phyloP scores from a whole-genome alignment of 1,140 invertebrate genomes.

The Drosophila arizonae region DNA sequence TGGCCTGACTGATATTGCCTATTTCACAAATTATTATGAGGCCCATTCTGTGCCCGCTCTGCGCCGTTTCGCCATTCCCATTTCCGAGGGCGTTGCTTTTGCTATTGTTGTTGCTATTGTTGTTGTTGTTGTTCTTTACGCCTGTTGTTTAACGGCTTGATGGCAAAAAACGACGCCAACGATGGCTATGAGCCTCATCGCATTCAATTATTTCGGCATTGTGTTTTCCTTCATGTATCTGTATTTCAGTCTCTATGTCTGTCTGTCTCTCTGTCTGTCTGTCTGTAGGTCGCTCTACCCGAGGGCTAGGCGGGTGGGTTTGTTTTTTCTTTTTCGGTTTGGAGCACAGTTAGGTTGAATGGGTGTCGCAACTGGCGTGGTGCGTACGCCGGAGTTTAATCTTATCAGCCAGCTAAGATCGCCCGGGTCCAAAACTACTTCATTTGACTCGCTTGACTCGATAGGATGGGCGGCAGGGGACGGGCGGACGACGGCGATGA shows the following conservation, averaged over 20 bases:
- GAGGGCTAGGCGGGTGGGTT: conserved; percentile 20
- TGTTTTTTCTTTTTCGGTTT: background rate
- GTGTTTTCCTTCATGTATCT: conserved; percentile 51
- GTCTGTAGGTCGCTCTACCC: conserved; percentile 3
- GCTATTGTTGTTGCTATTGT: conserved; percentile 42
- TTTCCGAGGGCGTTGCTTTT: conserved; percentile 34
- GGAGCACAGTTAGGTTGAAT: conserved; percentile 34
- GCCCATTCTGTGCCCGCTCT: conserved; percentile 54
- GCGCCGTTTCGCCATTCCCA: conserved; percentile 22
- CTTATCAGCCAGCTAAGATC: conserved; percentile 74
- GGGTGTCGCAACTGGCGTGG: conserved; percentile 42
- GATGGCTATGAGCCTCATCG: conserved; percentile 76
- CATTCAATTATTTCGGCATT: conserved; percentile 81
- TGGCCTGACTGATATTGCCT: conserved; percentile 77
- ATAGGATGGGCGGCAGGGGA: too few species aligned
- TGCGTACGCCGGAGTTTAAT: conserved; percentile 75
- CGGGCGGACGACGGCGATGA: background rate
- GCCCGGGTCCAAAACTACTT: conserved; percentile 73
- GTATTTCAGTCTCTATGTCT: conserved; percentile 32
- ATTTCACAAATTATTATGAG: conserved; percentile 81
- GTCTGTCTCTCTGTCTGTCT: background rate
- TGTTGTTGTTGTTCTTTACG: conserved; percentile 58
- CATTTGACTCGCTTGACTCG: conserved; percentile 59
- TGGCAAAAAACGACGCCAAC: conserved; percentile 73
- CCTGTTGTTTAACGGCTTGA: conserved; percentile 81